Base-by-base conservation (phyloP, 2,113 vertebrate species). In the Amblyopsis rosae region DNA sequence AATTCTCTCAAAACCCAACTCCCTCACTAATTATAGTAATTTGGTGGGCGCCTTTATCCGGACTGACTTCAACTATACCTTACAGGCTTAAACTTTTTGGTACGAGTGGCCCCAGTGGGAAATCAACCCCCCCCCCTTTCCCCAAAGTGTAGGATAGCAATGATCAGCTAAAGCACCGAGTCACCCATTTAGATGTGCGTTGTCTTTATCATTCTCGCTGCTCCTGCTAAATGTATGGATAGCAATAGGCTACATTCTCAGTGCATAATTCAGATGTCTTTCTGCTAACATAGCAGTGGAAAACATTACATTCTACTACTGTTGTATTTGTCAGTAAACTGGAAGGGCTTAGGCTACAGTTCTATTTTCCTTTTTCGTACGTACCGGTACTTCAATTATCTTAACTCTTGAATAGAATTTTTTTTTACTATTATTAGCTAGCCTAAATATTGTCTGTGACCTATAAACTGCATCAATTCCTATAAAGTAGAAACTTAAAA, bases 1-100 rank as follows among this genome's bases (percentile, higher is more conserved):
- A 84, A 89, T 87, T 82, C 85, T 67, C 79, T 60, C 55, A 54
- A 84, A 82, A 73, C 80, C 76, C 54, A 65, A 66, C 63, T 72
- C 78, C 6, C 17, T 48, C 57, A 62, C 72, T 88, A 88, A 90
- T 90, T 83, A 89, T 76, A 83, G 83, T 88, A 10, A 88, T 87
- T 87, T 66, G 49, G 75, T 3, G 26, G 62, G 74, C 65, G 75
- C 72, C 73, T 80, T 87, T 72, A 85, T 87, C 82, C 77, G 61
- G 51, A 69, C 69, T 72, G 82, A 78, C 86, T 85, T 63, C 67
- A 59, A 68, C 55, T 57, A 26, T 26, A 69, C 76, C 79, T 83
- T 67, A 10, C 69, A 80, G 79, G 79, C 13, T 19, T 76, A 45
- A 9, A 19, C 17, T 56, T 79, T 72, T 77, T 82, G 65, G 65